These are phyloP conservation scores for Colinus virginianus DNA, from an alignment of 2,113 vertebrate genomes.

Conservation along the genomic window DNA sequence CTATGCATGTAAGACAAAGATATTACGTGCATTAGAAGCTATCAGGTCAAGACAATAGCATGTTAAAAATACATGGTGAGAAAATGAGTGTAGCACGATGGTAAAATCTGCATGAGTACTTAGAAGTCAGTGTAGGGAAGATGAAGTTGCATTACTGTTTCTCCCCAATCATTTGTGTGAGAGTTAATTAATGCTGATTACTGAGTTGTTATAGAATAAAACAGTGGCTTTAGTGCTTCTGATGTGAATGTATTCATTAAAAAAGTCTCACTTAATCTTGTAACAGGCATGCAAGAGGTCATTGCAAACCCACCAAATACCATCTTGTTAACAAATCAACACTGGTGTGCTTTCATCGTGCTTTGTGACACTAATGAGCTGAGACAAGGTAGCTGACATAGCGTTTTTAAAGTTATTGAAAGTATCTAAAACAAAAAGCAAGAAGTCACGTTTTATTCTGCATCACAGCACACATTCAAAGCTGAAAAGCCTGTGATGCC, in stretches of 20 bases:
- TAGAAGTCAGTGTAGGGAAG: not conserved
- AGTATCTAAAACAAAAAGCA: not conserved
- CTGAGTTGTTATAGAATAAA: not conserved
- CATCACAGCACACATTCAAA: not conserved
- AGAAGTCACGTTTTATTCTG: not conserved
- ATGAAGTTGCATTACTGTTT: not conserved
- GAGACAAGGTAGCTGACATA: not conserved
- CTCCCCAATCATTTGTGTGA: not conserved
- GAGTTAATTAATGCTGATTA: conserved; percentile 30
- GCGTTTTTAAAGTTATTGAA: not conserved
- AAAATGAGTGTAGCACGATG: not conserved
- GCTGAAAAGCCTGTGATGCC: not conserved
- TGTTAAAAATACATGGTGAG: not conserved
- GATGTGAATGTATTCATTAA: not conserved
- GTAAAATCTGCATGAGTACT: not conserved
- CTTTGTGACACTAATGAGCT: not conserved
- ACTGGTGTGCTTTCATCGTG: not conserved
- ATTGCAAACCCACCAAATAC: not conserved
- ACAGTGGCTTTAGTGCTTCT: not conserved
- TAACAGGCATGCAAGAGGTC: not conserved
- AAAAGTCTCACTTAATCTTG: not conserved
- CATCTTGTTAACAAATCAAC: not conserved
- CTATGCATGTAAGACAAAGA: not conserved
- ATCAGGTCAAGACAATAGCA: not conserved
- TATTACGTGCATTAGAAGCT: conserved; percentile 4